phyloP scores from a whole-genome alignment of 2,113 vertebrate genomes.

The Chrysochloris asiatica region DNA sequence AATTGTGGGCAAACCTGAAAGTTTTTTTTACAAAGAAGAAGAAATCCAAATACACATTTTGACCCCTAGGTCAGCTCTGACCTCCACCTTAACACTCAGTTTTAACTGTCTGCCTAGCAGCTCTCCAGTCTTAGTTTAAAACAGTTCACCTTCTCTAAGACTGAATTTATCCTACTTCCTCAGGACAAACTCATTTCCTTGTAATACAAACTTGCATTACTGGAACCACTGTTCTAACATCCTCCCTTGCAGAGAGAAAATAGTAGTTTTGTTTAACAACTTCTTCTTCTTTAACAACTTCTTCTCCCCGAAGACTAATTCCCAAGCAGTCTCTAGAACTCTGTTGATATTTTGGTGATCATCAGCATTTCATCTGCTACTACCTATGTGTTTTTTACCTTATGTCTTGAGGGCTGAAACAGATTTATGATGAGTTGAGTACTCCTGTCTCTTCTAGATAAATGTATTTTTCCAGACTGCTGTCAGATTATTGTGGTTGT shows the following conservation, averaged over 20 bases:
- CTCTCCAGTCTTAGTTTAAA: neutral
- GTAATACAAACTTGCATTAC: rapidly evolving
- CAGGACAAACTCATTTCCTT: rapidly evolving
- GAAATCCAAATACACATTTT: rapidly evolving
- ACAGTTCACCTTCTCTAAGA: neutral
- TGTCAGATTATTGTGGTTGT: neutral
- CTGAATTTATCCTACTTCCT: rapidly evolving
- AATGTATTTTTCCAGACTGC: neutral
- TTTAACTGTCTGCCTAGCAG: neutral
- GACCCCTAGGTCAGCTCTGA: neutral
- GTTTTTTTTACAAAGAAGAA: no score
- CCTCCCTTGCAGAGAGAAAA: neutral
- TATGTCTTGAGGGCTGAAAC: neutral
- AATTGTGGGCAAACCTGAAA: neutral
- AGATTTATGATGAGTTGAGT: neutral
- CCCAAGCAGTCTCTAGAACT: neutral
- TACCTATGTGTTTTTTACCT: neutral
- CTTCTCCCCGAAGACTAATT: neutral
- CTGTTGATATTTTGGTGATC: neutral
- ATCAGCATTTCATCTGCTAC: neutral
- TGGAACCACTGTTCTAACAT: neutral
- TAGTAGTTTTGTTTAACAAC: neutral
- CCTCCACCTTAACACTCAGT: neutral
- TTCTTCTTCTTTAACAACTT: neutral
- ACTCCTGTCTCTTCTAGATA: neutral